Percentiles rank a stretch among this genome's conserved stretches.
Conservation (phyloP, 2,888 invertebrate genomes). For the Serripes groenlandicus region DNA sequence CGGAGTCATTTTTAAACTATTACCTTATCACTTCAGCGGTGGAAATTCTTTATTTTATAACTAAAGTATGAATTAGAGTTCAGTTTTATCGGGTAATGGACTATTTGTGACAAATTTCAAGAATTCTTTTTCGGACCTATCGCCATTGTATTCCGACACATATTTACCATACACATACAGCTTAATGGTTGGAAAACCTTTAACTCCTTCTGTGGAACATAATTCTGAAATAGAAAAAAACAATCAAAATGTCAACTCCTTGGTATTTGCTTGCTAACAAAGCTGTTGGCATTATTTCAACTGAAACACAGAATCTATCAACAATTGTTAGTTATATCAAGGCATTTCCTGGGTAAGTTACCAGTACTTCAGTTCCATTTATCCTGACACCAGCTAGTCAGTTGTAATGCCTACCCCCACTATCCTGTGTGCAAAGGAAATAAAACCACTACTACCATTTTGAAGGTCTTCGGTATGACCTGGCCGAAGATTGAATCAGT, state of each 20-base stretch:
- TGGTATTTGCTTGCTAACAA: not conserved
- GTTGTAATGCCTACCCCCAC: no score
- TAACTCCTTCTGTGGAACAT: constrained; percentile 91
- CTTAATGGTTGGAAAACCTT: constrained; percentile 94
- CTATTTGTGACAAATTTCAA: constrained; percentile 87
- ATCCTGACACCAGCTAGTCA: no score
- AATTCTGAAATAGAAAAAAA: constrained; percentile 86
- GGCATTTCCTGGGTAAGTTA: not conserved
- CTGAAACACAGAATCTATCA: not conserved
- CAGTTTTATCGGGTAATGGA: constrained; percentile 34
- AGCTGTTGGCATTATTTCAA: not conserved
- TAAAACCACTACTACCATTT: no score
- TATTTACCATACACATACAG: constrained; percentile 90
- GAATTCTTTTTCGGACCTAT: constrained; percentile 90
- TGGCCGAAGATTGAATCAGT: no score
- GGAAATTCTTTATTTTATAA: no score
- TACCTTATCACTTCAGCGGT: no score
- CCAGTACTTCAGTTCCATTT: no score
- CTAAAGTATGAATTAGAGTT: no score
- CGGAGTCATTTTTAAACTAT: no score
- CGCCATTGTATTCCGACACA: constrained; percentile 90
- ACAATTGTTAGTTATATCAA: not conserved
- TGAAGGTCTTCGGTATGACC: no score
- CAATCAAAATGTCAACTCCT: not conserved
- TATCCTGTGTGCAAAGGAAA: no score